Conservation (phyloP, 2,113 vertebrate species). For the Chrysochloris asiatica region DNA sequence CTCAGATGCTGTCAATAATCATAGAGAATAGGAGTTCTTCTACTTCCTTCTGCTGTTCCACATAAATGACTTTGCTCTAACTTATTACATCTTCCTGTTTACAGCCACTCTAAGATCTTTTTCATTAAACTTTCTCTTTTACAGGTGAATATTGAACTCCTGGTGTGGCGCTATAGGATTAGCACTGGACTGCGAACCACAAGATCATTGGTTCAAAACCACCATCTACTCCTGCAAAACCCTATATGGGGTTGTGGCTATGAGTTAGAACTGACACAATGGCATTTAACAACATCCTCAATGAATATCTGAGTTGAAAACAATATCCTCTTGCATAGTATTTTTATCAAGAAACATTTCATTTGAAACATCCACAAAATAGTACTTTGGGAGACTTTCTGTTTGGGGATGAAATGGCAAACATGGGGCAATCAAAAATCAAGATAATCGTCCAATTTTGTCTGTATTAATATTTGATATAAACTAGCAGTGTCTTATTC, state of each 20-base stretch:
- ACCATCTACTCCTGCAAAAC: too few species aligned
- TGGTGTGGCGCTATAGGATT: too few species aligned
- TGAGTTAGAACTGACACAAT: too few species aligned
- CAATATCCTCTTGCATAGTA: neutral
- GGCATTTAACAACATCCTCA: too few species aligned
- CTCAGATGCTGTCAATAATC: neutral
- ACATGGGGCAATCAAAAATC: neutral
- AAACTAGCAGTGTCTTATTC: neutral
- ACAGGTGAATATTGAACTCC: neutral
- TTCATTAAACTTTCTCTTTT: neutral
- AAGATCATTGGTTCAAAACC: too few species aligned
- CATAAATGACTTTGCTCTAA: neutral
- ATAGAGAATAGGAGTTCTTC: neutral
- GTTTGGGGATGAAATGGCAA: slow-evolving; percentile 12
- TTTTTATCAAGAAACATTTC: slow-evolving; percentile 23
- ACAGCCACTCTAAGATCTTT: neutral
- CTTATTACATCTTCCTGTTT: neutral
- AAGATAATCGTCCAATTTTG: neutral
- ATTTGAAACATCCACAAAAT: neutral
- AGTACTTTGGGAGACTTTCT: neutral
- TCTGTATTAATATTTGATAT: neutral
- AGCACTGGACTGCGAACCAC: too few species aligned
- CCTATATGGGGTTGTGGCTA: too few species aligned
- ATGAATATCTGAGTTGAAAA: neutral
- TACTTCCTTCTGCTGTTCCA: neutral